Base-by-base conservation (phyloP, 1,140 invertebrate genomes). In the Apis cerana region DNA sequence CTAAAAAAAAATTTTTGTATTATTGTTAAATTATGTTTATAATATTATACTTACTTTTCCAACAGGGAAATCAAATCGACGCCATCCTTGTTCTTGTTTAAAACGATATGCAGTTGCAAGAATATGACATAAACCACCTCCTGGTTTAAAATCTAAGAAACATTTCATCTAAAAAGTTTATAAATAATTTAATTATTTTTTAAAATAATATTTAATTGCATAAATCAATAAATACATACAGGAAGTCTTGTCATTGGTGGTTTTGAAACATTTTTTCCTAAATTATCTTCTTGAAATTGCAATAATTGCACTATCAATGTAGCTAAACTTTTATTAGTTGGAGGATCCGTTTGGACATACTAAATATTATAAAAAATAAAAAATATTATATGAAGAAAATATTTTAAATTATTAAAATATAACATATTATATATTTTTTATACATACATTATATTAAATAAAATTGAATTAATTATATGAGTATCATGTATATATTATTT, bases 261-360 rank as follows among this genome's bases (percentile, higher is more conserved):
- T 94, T 99, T 99, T 67, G 96, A 96, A 23, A 97, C 97, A 96
- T 97, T 98, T 95, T 98, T 98, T 5, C 98, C 98, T 91, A 99
- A 96, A 93, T 97, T 97, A 87, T 99, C 98, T 94, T 99, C 98
- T 95, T 99, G 98, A 94, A 99, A 99, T 92, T 99, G 98, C 68
- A 99, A 95, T 68, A 99, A 95, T 91, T 99, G 97, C 74, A 98
- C 96, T 1, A 98, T 95, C 23, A 99, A 94, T 86, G 96, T 96
- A 15, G 98, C 96, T 90, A 99, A 94, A 69, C 96, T 97, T 94
- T 99, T 99, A 91, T 98, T 98, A 48, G 98, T 99, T 59, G 98
- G 97, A 84, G 98, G 98, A 94, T 99, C 99, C 69, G 98, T 97
- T 93, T 97, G 97, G 67, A 97, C 95, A 94, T 97, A 97, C 97